Conservation (phyloP, 2,797 vertebrate genomes). For the Mus caroli region DNA sequence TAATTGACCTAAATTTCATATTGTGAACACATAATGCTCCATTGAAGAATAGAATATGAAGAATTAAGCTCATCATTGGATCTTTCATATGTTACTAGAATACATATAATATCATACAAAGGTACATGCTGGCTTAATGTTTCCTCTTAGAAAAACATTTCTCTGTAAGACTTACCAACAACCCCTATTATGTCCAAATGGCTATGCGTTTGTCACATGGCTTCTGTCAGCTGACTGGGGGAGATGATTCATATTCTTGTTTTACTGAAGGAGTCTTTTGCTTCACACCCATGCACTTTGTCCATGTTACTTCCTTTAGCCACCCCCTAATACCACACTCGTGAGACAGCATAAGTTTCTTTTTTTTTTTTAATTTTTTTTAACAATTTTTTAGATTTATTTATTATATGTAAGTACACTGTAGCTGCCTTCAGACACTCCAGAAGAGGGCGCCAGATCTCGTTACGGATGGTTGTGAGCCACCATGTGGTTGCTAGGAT, state of each 20-base stretch:
- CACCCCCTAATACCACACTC: not conserved
- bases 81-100: not conserved
- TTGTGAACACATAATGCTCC: not conserved
- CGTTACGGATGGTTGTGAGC: too few relatives aligned
- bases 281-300: not conserved
- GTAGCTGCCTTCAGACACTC: too few relatives aligned
- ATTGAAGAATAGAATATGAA: not conserved
- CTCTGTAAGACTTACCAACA: not conserved
- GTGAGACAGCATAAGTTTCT: not conserved
- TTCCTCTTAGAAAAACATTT: not conserved
- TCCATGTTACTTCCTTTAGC: not conserved
- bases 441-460: too few relatives aligned
- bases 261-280: not conserved
- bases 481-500: too few relatives aligned
- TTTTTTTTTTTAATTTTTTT: too few relatives aligned
- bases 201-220: not conserved
- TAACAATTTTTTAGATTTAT: too few relatives aligned
- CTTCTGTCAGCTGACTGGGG: not conserved
- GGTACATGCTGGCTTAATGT: too few relatives aligned
- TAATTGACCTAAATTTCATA: not conserved
- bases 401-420: too few relatives aligned
- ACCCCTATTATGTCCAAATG: not conserved
- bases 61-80: not conserved
- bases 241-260: not conserved
- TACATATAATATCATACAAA: not conserved